Base-by-base conservation (phyloP, 2,113 vertebrate genomes). In the Mesoclemmys tuberculata region DNA sequence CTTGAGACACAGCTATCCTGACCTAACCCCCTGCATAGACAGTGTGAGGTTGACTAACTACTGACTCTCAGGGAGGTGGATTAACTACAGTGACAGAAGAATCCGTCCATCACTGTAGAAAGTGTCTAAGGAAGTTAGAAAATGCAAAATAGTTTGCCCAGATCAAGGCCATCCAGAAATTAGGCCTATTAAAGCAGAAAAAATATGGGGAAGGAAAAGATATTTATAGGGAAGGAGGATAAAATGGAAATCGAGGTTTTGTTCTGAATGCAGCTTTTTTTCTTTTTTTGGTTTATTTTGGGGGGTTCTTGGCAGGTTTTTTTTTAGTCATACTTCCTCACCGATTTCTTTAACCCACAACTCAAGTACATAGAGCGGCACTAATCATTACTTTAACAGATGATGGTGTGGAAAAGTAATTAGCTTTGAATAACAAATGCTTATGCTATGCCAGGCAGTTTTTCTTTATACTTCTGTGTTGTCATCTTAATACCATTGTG, bases 371-470 rank as follows among this genome's bases (percentile, higher is more conserved):
- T 6, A 18, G 79, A 88, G 58, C 85, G 90, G 78, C 56, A 29
- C 55, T 95, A 48, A 85, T 89, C 38, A 58, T 74, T 85, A 46
- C 74, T 95, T 79, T 24, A 90, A 82, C 44, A 92, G 90, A 52
- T 82, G 87, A 74, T 55, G 38, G 44, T 86, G 87, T 88, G 89
- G 92, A 74, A 93, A 41, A 82, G 78, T 56, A 89, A 92, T 95
- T 89, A 95, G 49, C 89, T 54, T 91, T 84, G 58, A 86, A 4
- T 95, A 82, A 86, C 49, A 64, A 77, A 71, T 54, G 41, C 61
- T 82, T 87, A 10, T 0, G 0, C 84, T 54, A 1, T 0, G 0
- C 54, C 64, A 56, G 81, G 49, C 78, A 51, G 51, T 10, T 75
- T 52, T 91, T 78, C 85, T 86, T 82, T 86, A 3, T 80, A 5